Evolutionary conservation across 2,113 vertebrate genomes (phyloP).

Genomic region (Bubo blakistoni): DNA sequence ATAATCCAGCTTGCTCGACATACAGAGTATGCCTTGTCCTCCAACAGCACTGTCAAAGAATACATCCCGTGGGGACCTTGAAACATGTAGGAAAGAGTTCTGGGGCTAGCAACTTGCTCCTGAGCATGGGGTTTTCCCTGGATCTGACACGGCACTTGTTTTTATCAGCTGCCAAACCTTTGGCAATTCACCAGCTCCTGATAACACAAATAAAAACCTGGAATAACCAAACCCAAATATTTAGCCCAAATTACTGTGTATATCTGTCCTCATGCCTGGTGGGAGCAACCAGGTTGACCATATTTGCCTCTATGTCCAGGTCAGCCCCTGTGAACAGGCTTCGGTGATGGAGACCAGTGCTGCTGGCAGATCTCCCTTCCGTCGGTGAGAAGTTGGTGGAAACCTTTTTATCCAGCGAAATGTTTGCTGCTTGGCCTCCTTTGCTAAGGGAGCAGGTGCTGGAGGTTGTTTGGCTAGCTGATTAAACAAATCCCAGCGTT

Average conservation of each 20-base stretch:
- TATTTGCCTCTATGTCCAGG: not conserved
- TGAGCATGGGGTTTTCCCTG: not conserved
- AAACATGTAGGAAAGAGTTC: not conserved
- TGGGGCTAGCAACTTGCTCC: not conserved
- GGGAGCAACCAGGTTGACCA: not conserved
- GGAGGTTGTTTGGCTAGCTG: conserved; percentile 42
- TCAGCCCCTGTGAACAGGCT: not conserved
- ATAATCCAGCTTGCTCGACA: conserved; percentile 8
- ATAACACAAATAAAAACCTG: not conserved
- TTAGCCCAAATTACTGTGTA: not conserved
- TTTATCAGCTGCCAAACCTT: not conserved
- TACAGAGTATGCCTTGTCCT: not conserved
- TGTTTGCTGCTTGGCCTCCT: not conserved
- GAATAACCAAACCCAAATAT: not conserved
- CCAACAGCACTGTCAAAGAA: not conserved
- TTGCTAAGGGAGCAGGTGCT: not conserved
- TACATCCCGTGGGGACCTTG: not conserved
- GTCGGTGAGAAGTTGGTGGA: not conserved
- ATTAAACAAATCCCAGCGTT: not conserved
- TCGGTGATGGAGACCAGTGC: not conserved
- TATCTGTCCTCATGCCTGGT: not conserved
- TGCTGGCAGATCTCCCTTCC: not conserved
- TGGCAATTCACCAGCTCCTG: conserved; percentile 3
- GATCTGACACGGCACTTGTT: not conserved
- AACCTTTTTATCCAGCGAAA: not conserved